Base-by-base conservation (phyloP, 2,113 vertebrate genomes). In the Myotis davidii region DNA sequence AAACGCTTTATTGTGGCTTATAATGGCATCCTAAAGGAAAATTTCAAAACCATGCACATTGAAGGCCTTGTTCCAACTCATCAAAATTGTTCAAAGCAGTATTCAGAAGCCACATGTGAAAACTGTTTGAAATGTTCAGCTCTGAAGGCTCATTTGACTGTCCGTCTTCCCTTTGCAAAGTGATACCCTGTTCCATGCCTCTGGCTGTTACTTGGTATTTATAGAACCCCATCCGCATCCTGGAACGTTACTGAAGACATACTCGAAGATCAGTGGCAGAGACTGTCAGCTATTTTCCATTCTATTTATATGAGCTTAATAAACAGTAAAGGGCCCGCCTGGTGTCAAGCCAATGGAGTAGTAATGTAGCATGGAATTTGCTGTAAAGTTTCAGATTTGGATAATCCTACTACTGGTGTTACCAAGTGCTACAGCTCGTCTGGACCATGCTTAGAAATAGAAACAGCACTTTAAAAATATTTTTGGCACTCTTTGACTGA, bases 71-170 rank as follows among this genome's bases (percentile, higher is more conserved):
- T 89, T 61, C 81, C 27, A 95, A 96, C 81, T 97, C 89, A 85
- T 9, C 27, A 92, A 48, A 79, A 96, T 34, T 84, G 10, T 94
- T 97, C 82, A 92, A 73, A 94, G 81, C 23, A 25, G 81, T 77
- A 90, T 82, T 93, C 95, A 96, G 96, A 94, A 95, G 92, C 97
- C 96, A 97, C 94, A 93, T 94, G 90, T 96, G 94, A 97, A 96
- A 97, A 96, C 69, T 89, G 77, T 90, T 97, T 87, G 64, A 97
- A 95, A 86, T 89, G 85, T 88, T 95, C 85, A 92, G 17, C 94
- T 90, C 93, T 42, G 82, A 95, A 96, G 92, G 73, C 92, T 96
- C 92, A 65, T 94, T 97, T 96, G 96, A 92, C 85, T 95, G 88
- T 95, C 91, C 89, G 69, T 96, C 90, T 96, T 94, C 95, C 90